Conservation (phyloP, 1,140 invertebrate genomes). For the Uloborus diversus region DNA sequence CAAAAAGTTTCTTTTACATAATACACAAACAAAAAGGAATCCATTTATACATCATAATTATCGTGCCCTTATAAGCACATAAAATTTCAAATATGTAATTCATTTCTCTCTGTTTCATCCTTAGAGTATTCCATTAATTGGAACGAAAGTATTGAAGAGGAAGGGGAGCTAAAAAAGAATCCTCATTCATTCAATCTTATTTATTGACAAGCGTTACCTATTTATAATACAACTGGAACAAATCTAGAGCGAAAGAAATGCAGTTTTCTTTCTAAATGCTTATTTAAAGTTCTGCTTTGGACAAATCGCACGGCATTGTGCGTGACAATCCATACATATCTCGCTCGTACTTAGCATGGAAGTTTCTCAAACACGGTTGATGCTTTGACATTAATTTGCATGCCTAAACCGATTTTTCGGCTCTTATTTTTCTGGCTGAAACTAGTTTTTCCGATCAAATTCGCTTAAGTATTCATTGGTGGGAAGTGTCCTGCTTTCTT, state of each 20-base stretch:
- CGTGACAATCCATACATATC: conserved; percentile 7
- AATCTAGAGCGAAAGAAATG: not conserved
- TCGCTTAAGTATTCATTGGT: not conserved
- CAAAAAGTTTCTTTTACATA: too few species aligned
- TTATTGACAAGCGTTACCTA: too few species aligned
- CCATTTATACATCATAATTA: too few species aligned
- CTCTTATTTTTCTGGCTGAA: not conserved
- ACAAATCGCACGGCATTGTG: conserved; percentile 1
- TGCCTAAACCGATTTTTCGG: not conserved
- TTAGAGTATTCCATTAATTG: too few species aligned
- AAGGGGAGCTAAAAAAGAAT: too few species aligned
- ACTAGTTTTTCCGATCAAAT: not conserved
- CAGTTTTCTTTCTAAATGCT: conserved; percentile 22
- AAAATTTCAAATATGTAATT: too few species aligned
- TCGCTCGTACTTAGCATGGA: not conserved
- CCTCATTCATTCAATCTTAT: too few species aligned
- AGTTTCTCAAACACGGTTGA: not conserved
- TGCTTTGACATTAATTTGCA: not conserved
- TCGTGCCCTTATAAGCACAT: too few species aligned
- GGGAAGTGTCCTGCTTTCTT: not conserved
- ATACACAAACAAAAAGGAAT: too few species aligned
- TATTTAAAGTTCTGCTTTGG: conserved; percentile 2
- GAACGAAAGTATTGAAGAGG: too few species aligned
- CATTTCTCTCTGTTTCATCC: too few species aligned
- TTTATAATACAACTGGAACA: not conserved